Evolutionary conservation across 2,888 invertebrate genomes (phyloP).

Genomic region (Spilarctia lutea): DNA sequence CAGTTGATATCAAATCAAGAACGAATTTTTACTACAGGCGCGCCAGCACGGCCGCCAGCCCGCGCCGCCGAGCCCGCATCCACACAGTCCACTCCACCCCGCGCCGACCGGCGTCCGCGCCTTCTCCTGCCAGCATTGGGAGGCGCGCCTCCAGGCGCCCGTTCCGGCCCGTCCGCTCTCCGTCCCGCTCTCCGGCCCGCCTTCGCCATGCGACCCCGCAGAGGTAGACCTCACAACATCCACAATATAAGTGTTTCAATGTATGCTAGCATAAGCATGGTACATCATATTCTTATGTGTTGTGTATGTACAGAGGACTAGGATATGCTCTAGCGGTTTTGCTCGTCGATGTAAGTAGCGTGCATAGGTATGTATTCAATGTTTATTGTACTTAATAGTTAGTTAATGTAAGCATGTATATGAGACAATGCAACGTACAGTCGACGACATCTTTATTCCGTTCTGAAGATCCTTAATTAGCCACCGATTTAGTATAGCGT

Average conservation of each 20-base stretch:
- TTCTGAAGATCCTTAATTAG: conserved; percentile 49
- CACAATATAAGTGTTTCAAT: conserved; percentile 49
- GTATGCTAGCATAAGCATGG: conserved; percentile 64
- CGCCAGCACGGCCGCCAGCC: conserved; percentile 86
- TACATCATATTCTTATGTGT: conserved; percentile 51
- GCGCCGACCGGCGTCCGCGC: conserved; percentile 86
- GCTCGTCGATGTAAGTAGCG: conserved; percentile 41
- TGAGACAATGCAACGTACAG: conserved; percentile 78
- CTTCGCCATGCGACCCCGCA: conserved; percentile 80
- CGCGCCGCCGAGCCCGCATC: conserved; percentile 84
- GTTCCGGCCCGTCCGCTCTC: conserved; percentile 81
- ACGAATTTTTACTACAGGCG: conserved; percentile 61
- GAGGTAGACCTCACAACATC: conserved; percentile 68
- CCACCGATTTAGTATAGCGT: conserved; percentile 50
- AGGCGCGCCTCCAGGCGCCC: conserved; percentile 84
- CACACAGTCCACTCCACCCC: conserved; percentile 84
- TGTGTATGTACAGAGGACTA: conserved; percentile 49
- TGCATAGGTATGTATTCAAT: conserved; percentile 58
- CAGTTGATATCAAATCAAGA: background rate
- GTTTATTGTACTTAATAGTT: conserved; percentile 53
- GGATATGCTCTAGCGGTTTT: conserved; percentile 44
- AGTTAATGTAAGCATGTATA: conserved; percentile 69
- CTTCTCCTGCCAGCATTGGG: conserved; percentile 88
- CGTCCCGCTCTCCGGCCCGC: conserved; percentile 80
- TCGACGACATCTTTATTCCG: conserved; percentile 51